Evolutionary conservation across 2,797 vertebrate genomes (phyloP), one percentile per base, ranked within the genome.

Genomic region (Helostoma temminkii): DNA sequence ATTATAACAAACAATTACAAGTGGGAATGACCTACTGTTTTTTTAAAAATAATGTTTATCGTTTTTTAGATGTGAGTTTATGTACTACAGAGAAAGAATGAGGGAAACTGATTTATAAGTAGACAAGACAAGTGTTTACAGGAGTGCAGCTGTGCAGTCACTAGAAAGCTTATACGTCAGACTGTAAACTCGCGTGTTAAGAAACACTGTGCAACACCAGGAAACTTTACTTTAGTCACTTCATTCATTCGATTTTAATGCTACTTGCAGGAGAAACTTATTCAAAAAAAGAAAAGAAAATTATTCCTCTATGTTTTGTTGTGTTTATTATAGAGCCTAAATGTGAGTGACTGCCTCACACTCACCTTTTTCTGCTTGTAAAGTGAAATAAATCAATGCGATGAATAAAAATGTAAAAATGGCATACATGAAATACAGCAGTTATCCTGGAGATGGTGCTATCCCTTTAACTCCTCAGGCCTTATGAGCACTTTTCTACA

Each of bases 131-230:
- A 68, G 42, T 91, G 88, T 92, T 92, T 92, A 92, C 41, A 19
- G 32, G 75, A 86, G 39, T 21, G 82, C 91, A 92, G 91, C 89
- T 91, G 91, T 84, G 76, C 16, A 37, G 65, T 61, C 42, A 53
- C 30, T 8, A 18, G 62, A 49, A 19, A 65, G 7, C 37, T n/a
- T 10, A 6, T 1, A 50, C 12, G 62, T 68, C 75, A 80, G 52
- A 65, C 14, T 32, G 32, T 57, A 64, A 82, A 78, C 12, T 70
- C 57, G 49, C 19, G 1, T 14, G 15, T 75, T 58, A 63, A 45
- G 48, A 78, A 83, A 72, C 24, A 26, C 10, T 1, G 37, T 9
- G 34, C 28, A 50, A 58, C n/a, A 61, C 1, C 4, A 2, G 8
- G 43, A 30, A 28, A 26, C 25, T 28, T 49, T 22, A n/a, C n/a